Base-by-base conservation (phyloP, 2,797 vertebrate species). In the Liparis tanakae region DNA sequence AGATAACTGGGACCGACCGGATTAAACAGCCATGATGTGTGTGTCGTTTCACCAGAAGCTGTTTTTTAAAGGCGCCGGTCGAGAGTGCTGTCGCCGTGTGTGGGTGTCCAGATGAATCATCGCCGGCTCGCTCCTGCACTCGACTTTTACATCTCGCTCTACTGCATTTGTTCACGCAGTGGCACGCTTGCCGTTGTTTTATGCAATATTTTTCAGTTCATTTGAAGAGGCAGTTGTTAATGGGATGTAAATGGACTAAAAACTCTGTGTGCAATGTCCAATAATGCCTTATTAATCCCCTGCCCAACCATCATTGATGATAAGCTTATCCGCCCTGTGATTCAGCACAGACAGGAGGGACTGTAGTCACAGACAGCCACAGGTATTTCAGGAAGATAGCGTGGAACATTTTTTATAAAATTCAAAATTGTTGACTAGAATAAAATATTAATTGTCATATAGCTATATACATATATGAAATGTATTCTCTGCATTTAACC, bases 301-400 rank as follows among this genome's bases (percentile, higher is more conserved):
- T 36, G 50, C 20, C 78, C 30, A 71, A 71, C 48, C 51, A 54
- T 43, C 65, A 51, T 41, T 20, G 51, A 43, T 72, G 67, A 76
- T 76, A 67, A 82, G 43, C 60, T 72, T 77, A 76, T 80, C 67
- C 13, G 22, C 62, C 67, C 44, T 20, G 48, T 59, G 17, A 67
- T 66, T 68, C 33, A 63, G n/a, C 59, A 36, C 44, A 72, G 50
- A 61, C 41, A 56, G 67, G 64, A 70, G 13, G 30, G 68, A 58
- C 36, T 41, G 33, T 20, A 51, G 60, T 66, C 62, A 33, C 33
- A 20, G 33, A 33, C 60, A 41, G 33, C n/a, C 22, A n/a, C 10
- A 46, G 17, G 10, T 30, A 50, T 66, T 43, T 59, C 7, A 33
- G 13, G 20, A 46, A 46, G 4, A 17, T 51, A 17, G 36, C 60